Evolutionary conservation across 2,113 vertebrate genomes (phyloP).

Genomic region (Bujurquina vittata): DNA sequence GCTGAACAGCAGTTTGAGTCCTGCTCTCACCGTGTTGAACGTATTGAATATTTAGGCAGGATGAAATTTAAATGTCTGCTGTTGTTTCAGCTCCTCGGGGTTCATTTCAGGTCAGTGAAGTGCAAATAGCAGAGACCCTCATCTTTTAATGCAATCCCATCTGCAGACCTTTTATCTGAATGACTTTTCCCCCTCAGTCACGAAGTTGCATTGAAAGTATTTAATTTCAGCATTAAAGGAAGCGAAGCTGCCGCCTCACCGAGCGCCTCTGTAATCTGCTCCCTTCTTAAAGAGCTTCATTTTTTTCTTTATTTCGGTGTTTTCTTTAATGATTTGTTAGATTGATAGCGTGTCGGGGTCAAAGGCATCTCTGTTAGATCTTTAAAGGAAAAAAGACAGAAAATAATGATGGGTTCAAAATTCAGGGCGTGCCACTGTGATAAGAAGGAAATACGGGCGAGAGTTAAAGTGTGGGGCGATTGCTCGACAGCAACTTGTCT

Average conservation of each 20-base stretch:
- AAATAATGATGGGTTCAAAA: constrained; percentile 25
- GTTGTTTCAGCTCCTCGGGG: constrained; percentile 25
- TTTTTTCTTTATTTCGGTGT: background rate
- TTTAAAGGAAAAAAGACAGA: constrained; percentile 25
- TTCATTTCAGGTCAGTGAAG: constrained; percentile 41
- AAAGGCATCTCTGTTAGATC: constrained; percentile 49
- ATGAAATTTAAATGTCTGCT: constrained; percentile 32
- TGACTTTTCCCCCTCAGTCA: background rate
- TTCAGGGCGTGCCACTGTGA: background rate
- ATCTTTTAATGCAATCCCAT: constrained; percentile 10
- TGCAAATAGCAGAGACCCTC: constrained; percentile 24
- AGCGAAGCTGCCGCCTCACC: background rate
- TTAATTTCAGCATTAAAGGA: constrained; percentile 4
- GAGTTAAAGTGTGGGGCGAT: constrained; percentile 21
- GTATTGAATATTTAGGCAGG: constrained; percentile 38
- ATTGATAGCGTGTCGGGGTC: constrained; percentile 3
- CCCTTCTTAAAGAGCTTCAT: background rate
- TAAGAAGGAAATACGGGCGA: constrained; percentile 29
- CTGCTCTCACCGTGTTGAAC: constrained; percentile 4
- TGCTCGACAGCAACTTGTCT: constrained; percentile 43
- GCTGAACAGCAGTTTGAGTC: constrained; percentile 35
- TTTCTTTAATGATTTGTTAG: background rate
- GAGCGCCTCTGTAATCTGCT: constrained; percentile 8
- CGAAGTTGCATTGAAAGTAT: background rate
- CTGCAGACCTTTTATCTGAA: constrained; percentile 17